Conservation (phyloP, 1,140 invertebrate species). For the Apis florea region DNA sequence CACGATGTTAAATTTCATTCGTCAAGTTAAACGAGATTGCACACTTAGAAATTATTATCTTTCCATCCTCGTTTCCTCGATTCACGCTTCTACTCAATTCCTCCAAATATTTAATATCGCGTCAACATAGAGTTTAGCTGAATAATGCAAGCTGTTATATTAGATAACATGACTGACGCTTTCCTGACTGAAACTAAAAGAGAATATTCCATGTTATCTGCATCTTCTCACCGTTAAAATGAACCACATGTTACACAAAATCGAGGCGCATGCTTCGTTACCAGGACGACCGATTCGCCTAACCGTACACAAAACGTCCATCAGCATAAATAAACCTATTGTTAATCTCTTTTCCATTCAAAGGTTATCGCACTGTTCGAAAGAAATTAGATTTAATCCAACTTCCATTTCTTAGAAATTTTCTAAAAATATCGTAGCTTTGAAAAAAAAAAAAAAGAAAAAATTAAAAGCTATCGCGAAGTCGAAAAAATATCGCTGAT, state of each 20-base stretch:
- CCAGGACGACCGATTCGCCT: constrained; percentile 35
- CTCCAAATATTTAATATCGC: background rate
- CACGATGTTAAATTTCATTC: background rate
- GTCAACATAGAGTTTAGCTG: background rate
- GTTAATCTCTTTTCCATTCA: background rate
- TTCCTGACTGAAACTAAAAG: background rate
- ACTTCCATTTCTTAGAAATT: too few relatives aligned
- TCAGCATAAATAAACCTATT: background rate
- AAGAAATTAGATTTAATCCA: too few relatives aligned
- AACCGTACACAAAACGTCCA: constrained; percentile 32
- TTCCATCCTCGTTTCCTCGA: background rate
- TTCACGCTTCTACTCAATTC: background rate
- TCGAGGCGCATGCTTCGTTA: constrained; percentile 41
- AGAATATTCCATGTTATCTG: too few relatives aligned
- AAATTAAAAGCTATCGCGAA: too few relatives aligned
- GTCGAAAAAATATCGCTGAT: too few relatives aligned
- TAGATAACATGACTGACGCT: background rate
- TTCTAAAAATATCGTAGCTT: too few relatives aligned
- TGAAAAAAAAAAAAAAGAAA: too few relatives aligned
- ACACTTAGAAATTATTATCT: background rate
- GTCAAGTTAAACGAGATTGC: background rate
- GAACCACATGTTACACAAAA: constrained; percentile 2
- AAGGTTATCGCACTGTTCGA: background rate
- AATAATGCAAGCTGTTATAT: background rate
- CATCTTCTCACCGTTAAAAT: background rate